Base-by-base conservation (phyloP, 2,113 vertebrate genomes). In the Coptodon rendalli region DNA sequence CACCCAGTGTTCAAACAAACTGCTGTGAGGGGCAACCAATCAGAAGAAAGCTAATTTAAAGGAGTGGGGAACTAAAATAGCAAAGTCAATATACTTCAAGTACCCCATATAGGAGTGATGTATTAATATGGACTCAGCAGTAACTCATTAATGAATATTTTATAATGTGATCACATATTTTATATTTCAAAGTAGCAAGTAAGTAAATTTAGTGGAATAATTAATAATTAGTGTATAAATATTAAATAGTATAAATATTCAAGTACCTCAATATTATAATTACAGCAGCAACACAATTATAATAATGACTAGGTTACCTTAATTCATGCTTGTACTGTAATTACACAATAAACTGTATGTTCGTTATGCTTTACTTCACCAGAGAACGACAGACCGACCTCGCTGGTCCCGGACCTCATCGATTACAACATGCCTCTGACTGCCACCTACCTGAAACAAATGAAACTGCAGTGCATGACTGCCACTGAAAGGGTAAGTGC, bases 381-480 rank as follows among this genome's bases (percentile, higher is more conserved):
- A 99, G 98, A 99, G 96, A 99, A 97, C 0, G 98, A 99, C 89
- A 96, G 98, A 13, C 97, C 98, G 3, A 97, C 97, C 81, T 98
- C 98, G 2, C 93, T 99, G 96, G 98, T 98, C 84, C 98, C 98
- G 24, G 98, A 98, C 94, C 97, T 99, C 86, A 99, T 99, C 13
- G 98, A 99, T 61, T 99, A 99, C 97, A 99, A 99, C 97, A 99
- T 99, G 98, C 98, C 98, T 34, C 97, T 99, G 31, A 99, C 98
- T 94, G 98, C 98, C 56, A 99, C 98, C 45, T 99, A 99, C 94
- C 96, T 99, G 96, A 99, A 99, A 92, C 98, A 99, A 81, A 99
- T 99, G 98, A 99, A 99, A 94, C 94, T 99, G 91, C 97, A 98
- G 43, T 98, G 98, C 83, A 98, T 99, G 98, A 98, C 97, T 6